These are phyloP conservation scores for Meta bourneti DNA, from an alignment of 2,888 invertebrate species.

Conservation along the genomic window DNA sequence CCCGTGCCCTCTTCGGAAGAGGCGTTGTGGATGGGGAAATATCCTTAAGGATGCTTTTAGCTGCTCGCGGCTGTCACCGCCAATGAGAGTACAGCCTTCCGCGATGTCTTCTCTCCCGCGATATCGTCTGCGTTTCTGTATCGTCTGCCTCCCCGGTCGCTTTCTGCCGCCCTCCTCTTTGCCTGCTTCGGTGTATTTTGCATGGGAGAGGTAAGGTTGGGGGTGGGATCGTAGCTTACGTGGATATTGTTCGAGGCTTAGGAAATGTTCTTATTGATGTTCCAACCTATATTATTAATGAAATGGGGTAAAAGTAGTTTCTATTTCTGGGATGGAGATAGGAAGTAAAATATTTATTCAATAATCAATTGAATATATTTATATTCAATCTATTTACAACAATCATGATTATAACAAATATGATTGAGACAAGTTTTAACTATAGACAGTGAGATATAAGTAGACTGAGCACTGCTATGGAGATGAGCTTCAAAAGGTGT, in stretches of 20 bases:
- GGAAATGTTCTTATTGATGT: too few species aligned
- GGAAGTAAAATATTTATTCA: too few species aligned
- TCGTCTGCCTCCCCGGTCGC: slow-evolving; percentile 12
- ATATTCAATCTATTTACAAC: too few species aligned
- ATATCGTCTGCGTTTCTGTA: slow-evolving; percentile 66
- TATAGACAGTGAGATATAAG: too few species aligned
- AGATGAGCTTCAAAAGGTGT: too few species aligned
- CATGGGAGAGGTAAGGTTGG: background rate
- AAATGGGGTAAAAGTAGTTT: too few species aligned
- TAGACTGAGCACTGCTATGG: too few species aligned
- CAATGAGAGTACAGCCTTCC: slow-evolving; percentile 60
- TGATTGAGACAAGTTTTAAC: too few species aligned
- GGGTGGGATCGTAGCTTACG: background rate
- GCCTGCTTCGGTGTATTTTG: background rate
- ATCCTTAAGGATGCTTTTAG: slow-evolving; percentile 75
- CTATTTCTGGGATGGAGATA: too few species aligned
- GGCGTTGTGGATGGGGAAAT: slow-evolving; percentile 61
- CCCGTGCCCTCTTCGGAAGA: slow-evolving; percentile 37
- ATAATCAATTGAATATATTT: too few species aligned
- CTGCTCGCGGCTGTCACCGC: slow-evolving; percentile 63
- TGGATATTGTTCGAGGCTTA: background rate
- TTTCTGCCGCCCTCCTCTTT: background rate
- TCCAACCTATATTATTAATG: too few species aligned
- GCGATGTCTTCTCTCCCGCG: slow-evolving; percentile 23
- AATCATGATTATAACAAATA: too few species aligned